Base-by-base conservation (phyloP, 2,113 vertebrate species). In the Alethe castanea region DNA sequence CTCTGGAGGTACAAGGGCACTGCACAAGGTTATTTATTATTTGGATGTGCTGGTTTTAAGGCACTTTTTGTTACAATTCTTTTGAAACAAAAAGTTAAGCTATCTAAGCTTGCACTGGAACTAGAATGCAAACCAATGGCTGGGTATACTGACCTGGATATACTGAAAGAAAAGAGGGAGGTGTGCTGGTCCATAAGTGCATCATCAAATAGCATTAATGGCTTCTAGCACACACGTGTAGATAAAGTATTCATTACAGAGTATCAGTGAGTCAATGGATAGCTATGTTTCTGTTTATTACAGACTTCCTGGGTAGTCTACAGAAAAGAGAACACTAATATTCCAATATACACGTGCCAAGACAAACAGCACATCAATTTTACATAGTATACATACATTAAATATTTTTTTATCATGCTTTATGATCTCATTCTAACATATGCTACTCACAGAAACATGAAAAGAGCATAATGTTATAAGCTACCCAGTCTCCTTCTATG, bases 231-330 rank as follows among this genome's bases (percentile, higher is more conserved):
- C 64, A 59, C 67, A 48, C 48, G 47, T 36, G 69, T n/a, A 90
- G 82, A 86, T 86, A 54, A 93, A 86, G 72, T n/a, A 93, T 74
- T 83, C 78, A 40, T 88, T 81, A 66, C 54, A 35, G 44, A 61
- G 11, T 38, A 90, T 77, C 87, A 90, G 24, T 97, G 96, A 95
- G 81, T 96, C 94, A 96, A 81, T 26, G 60, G 70, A 90, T 52
- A 92, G 80, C 48, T 94, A 94, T 90, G 93, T 60, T 96, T 92
- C 81, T 95, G 86, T 87, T 90, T 92, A 65, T 95, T 57, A 70
- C 87, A 95, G 79, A 93, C 90, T 96, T 97, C 94, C 93, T 93
- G 91, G 79, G 92, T 40, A 94, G 90, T 86, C 87, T 73, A n/a
- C 47, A 83, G 60, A 93, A 84, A 76, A 79, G 50, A 74, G 60